phyloP scores from a whole-genome alignment of 2,113 vertebrate species.

The Labrus mixtus region DNA sequence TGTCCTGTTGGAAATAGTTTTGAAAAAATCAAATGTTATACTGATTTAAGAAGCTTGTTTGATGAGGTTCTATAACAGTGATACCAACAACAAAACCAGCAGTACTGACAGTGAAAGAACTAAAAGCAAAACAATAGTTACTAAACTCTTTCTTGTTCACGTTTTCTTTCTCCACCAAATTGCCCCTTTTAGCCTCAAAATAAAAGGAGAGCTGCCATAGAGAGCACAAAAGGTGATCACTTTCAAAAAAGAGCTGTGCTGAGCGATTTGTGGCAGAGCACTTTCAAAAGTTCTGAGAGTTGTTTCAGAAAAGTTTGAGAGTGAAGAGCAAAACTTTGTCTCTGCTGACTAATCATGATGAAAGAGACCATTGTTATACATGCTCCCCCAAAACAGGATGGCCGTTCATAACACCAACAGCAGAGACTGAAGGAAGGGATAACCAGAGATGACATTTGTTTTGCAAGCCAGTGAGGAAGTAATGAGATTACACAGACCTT shows the following conservation, averaged over 20 bases:
- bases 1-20: too few relatives aligned
- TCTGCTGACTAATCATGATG: constrained; percentile 10
- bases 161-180: constrained; percentile 3
- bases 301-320: constrained; percentile 37
- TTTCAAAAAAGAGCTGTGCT: constrained; percentile 33
- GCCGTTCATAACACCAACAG: too few relatives aligned
- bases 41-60: too few relatives aligned
- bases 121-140: background rate
- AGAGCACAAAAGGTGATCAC: constrained; percentile 31
- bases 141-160: background rate
- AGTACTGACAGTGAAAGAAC: background rate
- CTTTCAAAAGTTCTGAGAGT: constrained; percentile 45
- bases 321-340: constrained; percentile 19
- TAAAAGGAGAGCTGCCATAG: constrained; percentile 25
- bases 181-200: constrained; percentile 23
- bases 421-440: background rate
- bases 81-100: background rate
- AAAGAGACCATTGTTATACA: background rate
- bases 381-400: background rate
- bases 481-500: too few relatives aligned
- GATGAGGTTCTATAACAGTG: background rate
- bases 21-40: too few relatives aligned
- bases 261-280: background rate
- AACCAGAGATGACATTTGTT: too few relatives aligned
- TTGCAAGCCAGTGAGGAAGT: too few relatives aligned